Evolutionary conservation across 2,113 vertebrate genomes (phyloP).

Genomic region (Sterna hirundo): DNA sequence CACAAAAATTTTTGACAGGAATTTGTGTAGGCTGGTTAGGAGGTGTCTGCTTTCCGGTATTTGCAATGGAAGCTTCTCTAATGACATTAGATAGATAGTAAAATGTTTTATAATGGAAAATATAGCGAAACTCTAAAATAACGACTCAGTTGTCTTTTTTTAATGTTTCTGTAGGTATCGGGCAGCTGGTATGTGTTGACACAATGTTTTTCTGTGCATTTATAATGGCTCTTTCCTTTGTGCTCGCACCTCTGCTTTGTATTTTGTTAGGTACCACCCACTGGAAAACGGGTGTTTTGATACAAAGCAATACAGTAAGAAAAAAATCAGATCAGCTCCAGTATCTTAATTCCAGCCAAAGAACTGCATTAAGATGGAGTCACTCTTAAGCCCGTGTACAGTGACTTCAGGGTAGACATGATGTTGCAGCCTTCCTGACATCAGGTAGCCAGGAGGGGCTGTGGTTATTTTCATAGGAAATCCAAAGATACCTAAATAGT

Average conservation of each 20-base stretch:
- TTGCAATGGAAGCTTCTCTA: neutral
- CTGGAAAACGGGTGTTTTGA: constrained; percentile 18
- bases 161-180: neutral
- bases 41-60: neutral
- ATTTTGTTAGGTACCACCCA: constrained; percentile 19
- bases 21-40: neutral
- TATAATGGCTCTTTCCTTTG: neutral
- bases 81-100: neutral
- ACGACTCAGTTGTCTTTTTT: neutral
- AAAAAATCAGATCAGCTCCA: neutral
- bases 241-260: neutral
- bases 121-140: neutral
- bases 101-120: neutral
- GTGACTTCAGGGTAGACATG: neutral
- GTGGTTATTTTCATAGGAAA: neutral
- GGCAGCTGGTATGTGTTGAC: neutral
- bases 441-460: neutral
- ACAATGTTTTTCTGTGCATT: neutral
- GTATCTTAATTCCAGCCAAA: neutral
- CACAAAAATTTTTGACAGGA: neutral
- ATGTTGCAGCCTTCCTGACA: neutral
- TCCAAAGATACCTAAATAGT: neutral
- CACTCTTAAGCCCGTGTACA: neutral
- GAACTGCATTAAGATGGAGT: neutral
- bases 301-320: neutral